Evolutionary conservation across 2,113 vertebrate genomes (phyloP).

Genomic region (Aplodontia rufa): DNA sequence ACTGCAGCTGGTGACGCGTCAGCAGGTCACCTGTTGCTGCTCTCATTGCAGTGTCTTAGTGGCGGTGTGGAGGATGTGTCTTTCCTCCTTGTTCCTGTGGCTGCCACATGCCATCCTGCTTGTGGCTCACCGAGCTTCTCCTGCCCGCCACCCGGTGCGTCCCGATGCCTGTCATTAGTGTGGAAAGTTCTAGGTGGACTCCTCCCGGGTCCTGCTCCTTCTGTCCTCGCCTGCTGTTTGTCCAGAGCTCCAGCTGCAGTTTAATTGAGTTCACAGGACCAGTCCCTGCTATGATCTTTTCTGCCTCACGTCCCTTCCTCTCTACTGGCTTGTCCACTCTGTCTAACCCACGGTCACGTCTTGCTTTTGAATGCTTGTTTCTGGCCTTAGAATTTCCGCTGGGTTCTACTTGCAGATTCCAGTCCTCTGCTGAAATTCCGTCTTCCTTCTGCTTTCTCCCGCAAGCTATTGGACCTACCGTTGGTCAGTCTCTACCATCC

Average conservation of each 20-base stretch:
- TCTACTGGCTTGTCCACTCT: accelerated
- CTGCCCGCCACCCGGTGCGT: accelerated
- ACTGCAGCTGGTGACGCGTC: neutral
- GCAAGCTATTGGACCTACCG: accelerated
- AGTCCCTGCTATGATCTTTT: neutral
- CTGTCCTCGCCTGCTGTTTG: too few relatives aligned
- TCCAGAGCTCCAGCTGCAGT: neutral
- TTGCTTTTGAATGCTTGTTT: neutral
- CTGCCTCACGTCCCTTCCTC: neutral
- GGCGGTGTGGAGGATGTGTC: neutral
- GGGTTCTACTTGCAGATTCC: neutral
- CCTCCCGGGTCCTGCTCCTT: too few relatives aligned
- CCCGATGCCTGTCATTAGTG: neutral
- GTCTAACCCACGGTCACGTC: neutral
- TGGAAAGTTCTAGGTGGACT: neutral
- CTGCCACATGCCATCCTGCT: accelerated
- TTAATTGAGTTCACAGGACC: accelerated
- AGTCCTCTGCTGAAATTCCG: neutral
- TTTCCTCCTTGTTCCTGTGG: neutral
- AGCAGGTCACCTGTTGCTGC: too few relatives aligned
- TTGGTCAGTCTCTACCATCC: too few relatives aligned
- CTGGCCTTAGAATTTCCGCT: too few relatives aligned
- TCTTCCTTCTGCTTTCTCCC: neutral
- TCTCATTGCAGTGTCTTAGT: too few relatives aligned
- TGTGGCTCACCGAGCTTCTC: neutral